Evolutionary conservation across 2,113 vertebrate species (phyloP).

Genomic region (Zosterops borbonicus): DNA sequence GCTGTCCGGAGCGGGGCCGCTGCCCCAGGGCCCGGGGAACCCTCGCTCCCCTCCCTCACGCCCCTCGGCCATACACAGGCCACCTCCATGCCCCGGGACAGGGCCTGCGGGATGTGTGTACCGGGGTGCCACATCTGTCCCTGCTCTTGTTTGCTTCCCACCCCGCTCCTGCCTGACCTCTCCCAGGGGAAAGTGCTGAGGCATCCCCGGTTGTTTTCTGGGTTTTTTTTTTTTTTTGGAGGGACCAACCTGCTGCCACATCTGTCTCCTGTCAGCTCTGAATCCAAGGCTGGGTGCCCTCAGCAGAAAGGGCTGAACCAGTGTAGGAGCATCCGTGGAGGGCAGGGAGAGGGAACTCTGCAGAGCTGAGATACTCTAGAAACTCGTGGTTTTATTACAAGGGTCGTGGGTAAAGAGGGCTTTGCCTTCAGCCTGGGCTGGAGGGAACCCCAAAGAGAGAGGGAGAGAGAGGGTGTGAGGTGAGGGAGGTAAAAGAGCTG

Average conservation of each 20-base stretch:
- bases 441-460: no score
- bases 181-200: not conserved
- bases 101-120: not conserved
- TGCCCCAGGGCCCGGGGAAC: not conserved
- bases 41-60: no score
- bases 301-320: not conserved
- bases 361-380: no score
- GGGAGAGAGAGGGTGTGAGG: no score
- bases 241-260: not conserved
- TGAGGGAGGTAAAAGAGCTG: no score
- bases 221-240: not conserved
- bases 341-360: no score
- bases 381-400: no score
- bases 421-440: no score
- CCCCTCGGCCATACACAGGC: not conserved
- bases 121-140: not conserved
- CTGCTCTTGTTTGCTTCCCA: not conserved
- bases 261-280: not conserved
- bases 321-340: no score
- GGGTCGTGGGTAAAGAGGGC: no score
- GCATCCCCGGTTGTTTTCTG: not conserved
- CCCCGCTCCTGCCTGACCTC: not conserved
- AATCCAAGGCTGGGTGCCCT: not conserved
- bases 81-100: not conserved
- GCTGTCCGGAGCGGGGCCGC: no score